Percentiles rank a stretch among this genome's conserved stretches.
Evolutionary conservation across 1,140 invertebrate genomes (phyloP).

Genomic region (Vollenhovia emeryi): DNA sequence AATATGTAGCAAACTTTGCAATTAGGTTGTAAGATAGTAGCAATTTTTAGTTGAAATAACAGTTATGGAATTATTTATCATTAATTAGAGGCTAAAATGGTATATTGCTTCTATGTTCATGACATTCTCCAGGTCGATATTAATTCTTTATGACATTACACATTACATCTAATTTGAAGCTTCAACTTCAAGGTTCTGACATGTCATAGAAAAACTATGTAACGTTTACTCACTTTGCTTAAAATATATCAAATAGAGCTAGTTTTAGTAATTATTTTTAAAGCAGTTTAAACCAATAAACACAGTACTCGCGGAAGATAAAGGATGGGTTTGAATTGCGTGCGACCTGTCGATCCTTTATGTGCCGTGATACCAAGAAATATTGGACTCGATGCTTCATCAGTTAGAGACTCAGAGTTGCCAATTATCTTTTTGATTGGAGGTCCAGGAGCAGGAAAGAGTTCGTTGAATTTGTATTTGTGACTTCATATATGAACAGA

Average conservation of each 20-base stretch:
- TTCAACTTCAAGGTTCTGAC: slow-evolving; percentile 24
- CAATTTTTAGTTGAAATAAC: neutral
- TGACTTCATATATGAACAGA: neutral
- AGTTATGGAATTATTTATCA: neutral
- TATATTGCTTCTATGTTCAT: neutral
- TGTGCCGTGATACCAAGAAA: slow-evolving; percentile 26
- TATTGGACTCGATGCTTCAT: neutral
- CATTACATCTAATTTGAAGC: neutral
- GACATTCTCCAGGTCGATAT: neutral
- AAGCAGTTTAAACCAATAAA: neutral
- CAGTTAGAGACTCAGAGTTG: slow-evolving; percentile 43
- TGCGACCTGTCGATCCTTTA: slow-evolving; percentile 44
- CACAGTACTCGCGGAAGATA: neutral
- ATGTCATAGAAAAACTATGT: neutral
- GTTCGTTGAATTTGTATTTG: slow-evolving; percentile 34
- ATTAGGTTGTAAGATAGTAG: neutral
- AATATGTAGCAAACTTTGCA: neutral
- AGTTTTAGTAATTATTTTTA: neutral
- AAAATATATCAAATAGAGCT: neutral
- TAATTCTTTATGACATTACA: neutral
- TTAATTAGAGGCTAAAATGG: no score
- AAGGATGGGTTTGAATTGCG: slow-evolving; percentile 72
- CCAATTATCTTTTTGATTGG: slow-evolving; percentile 73
- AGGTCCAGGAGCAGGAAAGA: slow-evolving; percentile 70
- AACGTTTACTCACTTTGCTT: neutral